phyloP scores from a whole-genome alignment of 2,797 vertebrate species.

The Cynopterus sphinx region DNA sequence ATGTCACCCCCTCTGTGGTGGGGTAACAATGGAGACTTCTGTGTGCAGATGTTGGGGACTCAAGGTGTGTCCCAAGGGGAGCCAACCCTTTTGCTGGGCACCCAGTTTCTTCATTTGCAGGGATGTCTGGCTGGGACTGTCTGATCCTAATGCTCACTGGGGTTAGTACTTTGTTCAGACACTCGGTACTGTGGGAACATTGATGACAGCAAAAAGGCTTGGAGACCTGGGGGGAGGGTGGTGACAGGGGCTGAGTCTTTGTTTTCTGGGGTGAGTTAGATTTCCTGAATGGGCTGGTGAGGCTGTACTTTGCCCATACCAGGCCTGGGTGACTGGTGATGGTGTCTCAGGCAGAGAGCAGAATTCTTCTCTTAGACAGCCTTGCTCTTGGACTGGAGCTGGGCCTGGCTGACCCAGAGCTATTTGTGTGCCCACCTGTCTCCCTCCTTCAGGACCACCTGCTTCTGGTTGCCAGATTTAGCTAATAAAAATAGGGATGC shows the following conservation, averaged over 20 bases:
- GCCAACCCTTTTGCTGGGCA: background rate
- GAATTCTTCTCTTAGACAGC: background rate
- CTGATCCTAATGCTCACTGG: background rate
- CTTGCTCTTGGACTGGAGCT: background rate
- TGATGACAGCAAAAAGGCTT: background rate
- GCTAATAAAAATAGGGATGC: conserved; percentile 36
- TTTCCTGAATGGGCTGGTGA: background rate
- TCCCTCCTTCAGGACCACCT: conserved; percentile 65
- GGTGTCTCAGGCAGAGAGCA: background rate
- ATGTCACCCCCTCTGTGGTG: background rate
- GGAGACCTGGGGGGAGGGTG: background rate
- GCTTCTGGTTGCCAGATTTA: conserved; percentile 4
- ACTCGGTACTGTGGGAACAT: too few species aligned
- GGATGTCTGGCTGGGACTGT: background rate
- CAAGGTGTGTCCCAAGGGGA: background rate
- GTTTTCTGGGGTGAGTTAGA: background rate
- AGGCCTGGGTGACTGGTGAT: background rate
- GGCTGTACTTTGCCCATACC: background rate
- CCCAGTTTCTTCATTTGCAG: background rate
- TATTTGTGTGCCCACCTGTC: conserved; percentile 57
- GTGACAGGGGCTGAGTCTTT: background rate
- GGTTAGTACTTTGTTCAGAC: background rate
- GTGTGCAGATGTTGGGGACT: background rate
- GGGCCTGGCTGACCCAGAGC: background rate
- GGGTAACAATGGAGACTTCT: background rate